These are phyloP conservation scores for Cinara cedri DNA, from an alignment of 2,888 invertebrate species.

Conservation along the genomic window DNA sequence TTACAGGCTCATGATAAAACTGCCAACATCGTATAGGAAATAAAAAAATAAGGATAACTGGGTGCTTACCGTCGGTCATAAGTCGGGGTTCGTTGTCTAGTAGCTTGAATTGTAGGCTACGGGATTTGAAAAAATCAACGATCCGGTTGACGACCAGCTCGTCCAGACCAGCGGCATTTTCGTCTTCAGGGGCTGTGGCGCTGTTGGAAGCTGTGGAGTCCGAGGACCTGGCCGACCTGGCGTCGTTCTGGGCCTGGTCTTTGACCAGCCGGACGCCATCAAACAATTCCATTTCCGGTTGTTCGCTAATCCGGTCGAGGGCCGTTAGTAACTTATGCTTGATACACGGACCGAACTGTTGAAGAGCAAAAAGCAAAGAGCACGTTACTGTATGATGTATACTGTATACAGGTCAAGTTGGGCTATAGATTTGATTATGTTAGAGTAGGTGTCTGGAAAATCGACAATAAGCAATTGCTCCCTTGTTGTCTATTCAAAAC, in stretches of 20 bases:
- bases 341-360: conserved; percentile 71
- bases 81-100: conserved; percentile 67
- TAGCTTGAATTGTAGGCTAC: conserved; percentile 79
- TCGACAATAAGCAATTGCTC: no score
- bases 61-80: conserved; percentile 35
- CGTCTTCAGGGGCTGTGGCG: conserved; percentile 63
- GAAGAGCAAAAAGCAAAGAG: neutral
- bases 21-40: no score
- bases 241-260: conserved; percentile 68
- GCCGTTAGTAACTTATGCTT: conserved; percentile 81
- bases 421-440: no score
- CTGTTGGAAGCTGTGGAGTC: conserved; percentile 70
- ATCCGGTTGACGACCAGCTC: conserved; percentile 75
- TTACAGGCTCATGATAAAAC: neutral
- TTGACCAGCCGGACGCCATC: conserved; percentile 80
- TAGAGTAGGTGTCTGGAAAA: no score
- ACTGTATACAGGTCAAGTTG: no score
- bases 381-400: no score
- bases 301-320: conserved; percentile 70
- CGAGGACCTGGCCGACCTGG: conserved; percentile 73
- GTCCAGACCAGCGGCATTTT: conserved; percentile 66
- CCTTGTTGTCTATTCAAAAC: no score
- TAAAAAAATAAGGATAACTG: no score
- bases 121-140: conserved; percentile 76
- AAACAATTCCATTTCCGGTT: conserved; percentile 70